Evolutionary conservation across 2,797 vertebrate genomes (phyloP), one percentile per base, ranked within the genome.

Genomic region (Xenentodon cancila): DNA sequence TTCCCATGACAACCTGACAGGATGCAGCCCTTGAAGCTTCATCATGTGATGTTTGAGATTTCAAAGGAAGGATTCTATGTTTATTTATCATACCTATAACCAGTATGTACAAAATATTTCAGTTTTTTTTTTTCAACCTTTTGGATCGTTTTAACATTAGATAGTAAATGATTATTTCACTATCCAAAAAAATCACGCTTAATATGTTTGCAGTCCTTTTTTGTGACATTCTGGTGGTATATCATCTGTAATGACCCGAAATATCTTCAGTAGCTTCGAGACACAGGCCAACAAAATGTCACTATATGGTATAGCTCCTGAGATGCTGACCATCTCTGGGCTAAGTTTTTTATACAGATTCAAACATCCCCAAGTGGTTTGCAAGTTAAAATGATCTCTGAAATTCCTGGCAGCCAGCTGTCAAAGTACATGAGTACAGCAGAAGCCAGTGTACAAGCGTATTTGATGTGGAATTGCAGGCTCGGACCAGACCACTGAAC

Each of bases 1-100:
- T 96, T 92, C 92, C 97, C 92, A 93, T 97, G 94, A 95, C 94
- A 93, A 95, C 95, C 89, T 92, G 89, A 72, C 90, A 94, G 84
- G 94, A 95, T 95, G 84, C 92, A 96, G 91, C 92, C 93, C 87
- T 93, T 96, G 92, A 95, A 94, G 88, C 92, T 94, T 89, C 88
- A 91, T 48, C 93, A 93, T 86, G 93, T 94, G 89, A 94, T 95
- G 89, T 92, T 80, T 95, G 85, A 93, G 92, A 88, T 93, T 93
- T 86, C 91, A 94, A 87, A 92, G 91, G 89, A 92, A 90, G 90
- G 90, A 50, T 44, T 58, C 18, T 45, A 17, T 61, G 54, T 68
- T 79, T 59, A 50, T 61, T 74, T 72, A 64, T 68, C 37, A 53
- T 25, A 70, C 60, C 9, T 55, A 20, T 40, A 46, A 34, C 18